Base-by-base conservation (phyloP, 2,888 invertebrate species). In the Diloba caeruleocephala region DNA sequence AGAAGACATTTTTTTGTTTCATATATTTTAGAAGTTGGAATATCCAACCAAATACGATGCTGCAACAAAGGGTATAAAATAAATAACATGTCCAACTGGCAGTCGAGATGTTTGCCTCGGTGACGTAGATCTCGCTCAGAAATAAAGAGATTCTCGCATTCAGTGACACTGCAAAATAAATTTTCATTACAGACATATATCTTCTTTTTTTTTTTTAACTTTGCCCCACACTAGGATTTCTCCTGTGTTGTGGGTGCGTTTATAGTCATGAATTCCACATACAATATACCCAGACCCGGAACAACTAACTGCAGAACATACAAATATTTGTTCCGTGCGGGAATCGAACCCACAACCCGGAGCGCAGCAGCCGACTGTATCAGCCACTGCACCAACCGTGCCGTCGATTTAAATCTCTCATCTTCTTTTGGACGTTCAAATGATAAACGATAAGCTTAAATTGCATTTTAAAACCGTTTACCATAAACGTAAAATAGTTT, bases 31-130 rank as follows among this genome's bases (percentile, higher is more conserved):
- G 31, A 51, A 29, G 21, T 17, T 29, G 10, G 2, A 8, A 28
- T 10, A 12, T 34, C 33, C n/a, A 32, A 15, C 34, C 34, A n/a
- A 32, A 19, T n/a, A 26, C 2, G 25, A 1, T 12, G 15, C 12
- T n/a, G n/a, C 32, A 15, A 29, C 21, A 9, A 6, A 51, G 36
- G 15, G n/a, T 14, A 36, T 25, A 26, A 21, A 32, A 36, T 36
- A 5, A 12, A 41, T 12, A 14, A 41, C 6, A 28, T 25, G 3
- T 19, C 10, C 14, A 41, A 7, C 41, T 25, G 25, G 17, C 19
- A 23, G 25, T 17, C n/a, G 19, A 17, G 7, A 33, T 17, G 9
- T 14, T 15, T 10, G 28, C 17, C 17, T 6, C 19, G 3, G n/a
- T 10, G 23, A 10, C 7, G 12, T 3, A 12, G 10, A 12, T 7